phyloP scores from a whole-genome alignment of 2,113 vertebrate species.

The Parus major region DNA sequence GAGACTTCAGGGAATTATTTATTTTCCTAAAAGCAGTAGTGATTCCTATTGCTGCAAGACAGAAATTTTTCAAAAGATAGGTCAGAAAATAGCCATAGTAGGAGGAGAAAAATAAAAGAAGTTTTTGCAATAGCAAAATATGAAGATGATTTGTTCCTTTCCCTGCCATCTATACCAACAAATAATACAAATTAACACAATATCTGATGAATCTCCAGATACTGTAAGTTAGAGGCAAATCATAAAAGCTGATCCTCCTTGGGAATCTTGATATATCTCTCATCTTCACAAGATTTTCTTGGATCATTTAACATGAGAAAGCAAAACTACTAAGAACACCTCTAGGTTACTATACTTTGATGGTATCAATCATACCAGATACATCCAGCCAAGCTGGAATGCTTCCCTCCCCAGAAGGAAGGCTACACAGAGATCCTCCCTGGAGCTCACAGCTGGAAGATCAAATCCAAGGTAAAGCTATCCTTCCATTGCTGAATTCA shows the following conservation, averaged over 20 bases:
- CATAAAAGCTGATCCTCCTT: background rate
- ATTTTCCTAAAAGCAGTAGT: background rate
- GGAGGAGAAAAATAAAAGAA: background rate
- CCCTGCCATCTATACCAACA: background rate
- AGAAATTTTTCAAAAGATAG: background rate
- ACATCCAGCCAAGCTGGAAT: background rate
- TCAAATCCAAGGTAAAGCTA: background rate
- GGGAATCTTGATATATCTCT: background rate
- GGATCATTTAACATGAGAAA: background rate
- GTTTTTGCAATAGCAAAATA: background rate
- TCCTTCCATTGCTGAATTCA: background rate
- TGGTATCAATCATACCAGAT: background rate
- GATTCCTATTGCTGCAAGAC: background rate
- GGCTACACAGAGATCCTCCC: background rate
- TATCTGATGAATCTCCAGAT: background rate
- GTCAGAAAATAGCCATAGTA: background rate
- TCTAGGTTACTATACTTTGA: background rate
- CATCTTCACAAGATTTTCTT: background rate
- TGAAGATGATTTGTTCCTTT: background rate
- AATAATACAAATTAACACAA: background rate
- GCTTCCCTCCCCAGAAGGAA: background rate
- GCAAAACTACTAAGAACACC: background rate
- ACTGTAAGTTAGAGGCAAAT: background rate
- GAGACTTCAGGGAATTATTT: background rate
- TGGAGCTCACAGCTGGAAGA: background rate